Percentiles rank a stretch among this genome's conserved stretches.
Conservation (phyloP, 2,888 invertebrate genomes). For the Polydrusus cervinus region DNA sequence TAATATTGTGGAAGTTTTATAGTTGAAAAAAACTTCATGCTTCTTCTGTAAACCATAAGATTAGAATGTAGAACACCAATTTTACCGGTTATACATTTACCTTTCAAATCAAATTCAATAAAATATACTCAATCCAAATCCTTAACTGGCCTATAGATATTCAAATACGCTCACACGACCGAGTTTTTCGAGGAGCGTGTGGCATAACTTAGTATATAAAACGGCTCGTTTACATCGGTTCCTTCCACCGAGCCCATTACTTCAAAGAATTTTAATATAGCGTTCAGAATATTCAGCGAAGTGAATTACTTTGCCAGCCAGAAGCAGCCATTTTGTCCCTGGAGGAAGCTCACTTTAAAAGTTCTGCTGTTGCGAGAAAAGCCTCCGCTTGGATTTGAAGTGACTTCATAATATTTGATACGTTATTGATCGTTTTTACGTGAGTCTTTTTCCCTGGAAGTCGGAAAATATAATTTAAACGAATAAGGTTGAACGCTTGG, state of each 20-base stretch:
- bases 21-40: too few species aligned
- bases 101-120: slow-evolving; percentile 29
- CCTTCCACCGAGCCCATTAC: slow-evolving; percentile 59
- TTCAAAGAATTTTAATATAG: slow-evolving; percentile 63
- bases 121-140: slow-evolving; percentile 15
- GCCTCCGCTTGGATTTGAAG: slow-evolving; percentile 59
- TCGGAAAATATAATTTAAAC: neutral
- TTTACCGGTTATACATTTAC: neutral
- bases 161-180: slow-evolving; percentile 20
- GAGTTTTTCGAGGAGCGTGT: slow-evolving; percentile 37
- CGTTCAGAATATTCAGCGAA: slow-evolving; percentile 65
- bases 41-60: too few species aligned
- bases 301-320: slow-evolving; percentile 65
- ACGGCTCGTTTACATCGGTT: slow-evolving; percentile 68
- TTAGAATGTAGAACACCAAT: too few species aligned
- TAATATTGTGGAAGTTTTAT: too few species aligned
- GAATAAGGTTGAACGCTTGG: too few species aligned
- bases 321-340: slow-evolving; percentile 68
- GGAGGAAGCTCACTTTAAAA: slow-evolving; percentile 69
- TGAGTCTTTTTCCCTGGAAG: slow-evolving; percentile 10
- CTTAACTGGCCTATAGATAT: slow-evolving; percentile 20
- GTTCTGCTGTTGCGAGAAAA: slow-evolving; percentile 64
- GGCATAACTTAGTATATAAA: slow-evolving; percentile 62
- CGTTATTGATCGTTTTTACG: slow-evolving; percentile 45
- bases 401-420: slow-evolving; percentile 57